Base-by-base conservation (phyloP, 2,888 invertebrate genomes). In the Mechanitis messenoides region DNA sequence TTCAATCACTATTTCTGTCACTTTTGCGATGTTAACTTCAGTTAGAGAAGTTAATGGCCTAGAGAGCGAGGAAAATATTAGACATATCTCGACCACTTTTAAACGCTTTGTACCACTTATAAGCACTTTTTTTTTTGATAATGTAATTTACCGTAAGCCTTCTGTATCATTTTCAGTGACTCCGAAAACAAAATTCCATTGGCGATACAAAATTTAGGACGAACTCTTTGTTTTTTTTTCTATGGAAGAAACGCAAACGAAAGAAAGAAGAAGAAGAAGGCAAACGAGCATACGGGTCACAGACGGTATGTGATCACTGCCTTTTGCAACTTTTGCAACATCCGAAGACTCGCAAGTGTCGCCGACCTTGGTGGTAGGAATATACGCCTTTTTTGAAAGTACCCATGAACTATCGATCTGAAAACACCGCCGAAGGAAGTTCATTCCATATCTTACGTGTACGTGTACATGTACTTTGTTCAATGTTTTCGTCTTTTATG, bases 151-250 rank as follows among this genome's bases (percentile, higher is more conserved):
- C 6, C 35, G 35, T 35, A 35, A 35, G 35, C 35, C 35, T 35
- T 35, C 35, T 35, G 35, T 35, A 35, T 5, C 2, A 35, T 35
- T 66, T 68, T 71, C 59, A 64, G 63, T 56, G 64, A 62, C 61
- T 68, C 61, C n/a, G 65, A 63, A 68, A 60, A 68, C 61, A 59
- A 68, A 67, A 65, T 68, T 68, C 64, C 64, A 67, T 69, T 67
- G 54, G 68, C 64, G 58, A 70, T 66, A 62, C 69, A 70, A 64
- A 68, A 68, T 65, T 65, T 65, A 62, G 65, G 60, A 62, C 65
- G 62, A 64, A 66, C 59, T 60, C 53, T 62, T 62, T 64, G 56
- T 57, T 62, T 33, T 20, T 20, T 20, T 20, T 20, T 20, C 20
- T 20, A 20, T 20, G 20, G 20, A 20, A 20, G 20, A 20, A 20